These are phyloP conservation scores for Mormyrus iriodes DNA, from an alignment of 2,113 vertebrate species.

Conservation along the genomic window DNA sequence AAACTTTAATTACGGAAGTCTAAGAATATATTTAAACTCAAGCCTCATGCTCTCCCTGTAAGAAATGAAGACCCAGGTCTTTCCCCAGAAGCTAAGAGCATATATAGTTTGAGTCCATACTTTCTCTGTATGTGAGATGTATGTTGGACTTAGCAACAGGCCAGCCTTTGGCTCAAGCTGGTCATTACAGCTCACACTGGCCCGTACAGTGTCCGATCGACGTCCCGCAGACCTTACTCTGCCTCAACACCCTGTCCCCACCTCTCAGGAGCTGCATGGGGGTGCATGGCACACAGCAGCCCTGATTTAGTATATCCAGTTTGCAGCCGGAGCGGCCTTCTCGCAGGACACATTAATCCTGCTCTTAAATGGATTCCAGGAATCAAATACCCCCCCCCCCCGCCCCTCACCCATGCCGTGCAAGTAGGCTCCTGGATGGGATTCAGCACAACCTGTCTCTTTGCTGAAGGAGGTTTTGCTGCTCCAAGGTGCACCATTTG, in stretches of 20 bases:
- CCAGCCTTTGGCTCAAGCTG: not conserved
- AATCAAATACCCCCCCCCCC: constrained; percentile 33
- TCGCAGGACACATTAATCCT: constrained; percentile 37
- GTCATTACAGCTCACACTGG: not conserved
- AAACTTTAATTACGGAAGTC: not conserved
- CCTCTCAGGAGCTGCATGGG: not conserved
- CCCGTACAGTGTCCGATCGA: not conserved
- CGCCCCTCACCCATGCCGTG: constrained; percentile 26
- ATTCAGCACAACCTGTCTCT: constrained; percentile 30
- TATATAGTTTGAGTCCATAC: not conserved
- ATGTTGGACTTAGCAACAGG: not conserved
- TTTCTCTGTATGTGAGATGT: not conserved
- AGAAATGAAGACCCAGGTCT: not conserved
- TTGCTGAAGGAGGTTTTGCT: constrained; percentile 14
- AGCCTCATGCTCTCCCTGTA: not conserved
- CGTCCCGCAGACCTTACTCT: not conserved
- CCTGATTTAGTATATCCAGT: constrained; percentile 25
- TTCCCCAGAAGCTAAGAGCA: not conserved
- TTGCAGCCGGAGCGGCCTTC: constrained; percentile 18
- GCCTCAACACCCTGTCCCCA: not conserved
- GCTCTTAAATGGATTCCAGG: constrained; percentile 47
- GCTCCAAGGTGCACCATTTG: not conserved
- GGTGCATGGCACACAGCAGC: not conserved
- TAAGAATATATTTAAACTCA: not conserved
- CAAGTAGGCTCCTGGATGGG: constrained; percentile 42